phyloP scores from a whole-genome alignment of 2,888 invertebrate genomes.

The Auanema freiburgensis region DNA sequence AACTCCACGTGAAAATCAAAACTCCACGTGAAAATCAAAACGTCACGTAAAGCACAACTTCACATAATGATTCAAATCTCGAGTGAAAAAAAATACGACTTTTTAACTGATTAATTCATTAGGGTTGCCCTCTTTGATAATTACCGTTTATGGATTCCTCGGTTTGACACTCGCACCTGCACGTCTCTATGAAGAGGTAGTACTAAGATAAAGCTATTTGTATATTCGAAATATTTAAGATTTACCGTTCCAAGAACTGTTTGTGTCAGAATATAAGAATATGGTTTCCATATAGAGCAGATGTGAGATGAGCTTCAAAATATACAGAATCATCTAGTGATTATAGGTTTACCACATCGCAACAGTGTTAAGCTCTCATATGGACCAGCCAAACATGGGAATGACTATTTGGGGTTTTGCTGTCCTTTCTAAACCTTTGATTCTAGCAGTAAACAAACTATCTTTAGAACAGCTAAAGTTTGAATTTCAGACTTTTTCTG shows the following conservation, averaged over 20 bases:
- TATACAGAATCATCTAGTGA: neutral
- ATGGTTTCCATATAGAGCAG: conserved; percentile 42
- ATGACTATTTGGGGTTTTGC: conserved; percentile 53
- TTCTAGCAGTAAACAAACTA: conserved; percentile 42
- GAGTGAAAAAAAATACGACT: no score
- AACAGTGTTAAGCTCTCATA: conserved; percentile 37
- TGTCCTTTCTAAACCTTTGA: conserved; percentile 39
- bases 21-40: no score
- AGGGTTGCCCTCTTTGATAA: no score
- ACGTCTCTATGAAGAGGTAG: no score
- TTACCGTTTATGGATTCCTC: no score
- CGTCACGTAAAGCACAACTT: no score
- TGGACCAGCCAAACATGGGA: conserved; percentile 47
- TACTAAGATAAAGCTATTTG: no score
- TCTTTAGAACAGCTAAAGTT: neutral
- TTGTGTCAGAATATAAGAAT: conserved; percentile 42
- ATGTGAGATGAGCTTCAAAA: conserved; percentile 7
- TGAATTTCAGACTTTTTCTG: conserved; percentile 36
- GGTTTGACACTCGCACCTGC: no score
- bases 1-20: no score
- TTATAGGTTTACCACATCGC: conserved; percentile 36
- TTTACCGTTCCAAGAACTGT: conserved; percentile 30
- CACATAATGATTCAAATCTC: no score
- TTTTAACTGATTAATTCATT: no score
- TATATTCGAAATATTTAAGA: conserved; percentile 6